phyloP scores from a whole-genome alignment of 2,888 invertebrate species.

The Cyaniris semiargus region DNA sequence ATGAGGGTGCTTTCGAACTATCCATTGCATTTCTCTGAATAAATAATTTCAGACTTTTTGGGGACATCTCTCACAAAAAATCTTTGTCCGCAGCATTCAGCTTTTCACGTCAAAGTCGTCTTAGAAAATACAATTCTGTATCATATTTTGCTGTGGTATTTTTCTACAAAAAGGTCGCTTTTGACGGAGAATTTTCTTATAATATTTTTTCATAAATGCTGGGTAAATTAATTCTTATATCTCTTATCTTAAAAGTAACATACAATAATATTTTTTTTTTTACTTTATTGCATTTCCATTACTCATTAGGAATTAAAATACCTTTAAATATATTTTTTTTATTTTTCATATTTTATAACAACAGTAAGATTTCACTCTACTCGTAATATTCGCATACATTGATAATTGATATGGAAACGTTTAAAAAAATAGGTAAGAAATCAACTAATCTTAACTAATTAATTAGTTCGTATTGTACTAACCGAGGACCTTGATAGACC shows the following conservation, averaged over 20 bases:
- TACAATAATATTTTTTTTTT: background rate
- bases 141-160: background rate
- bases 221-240: background rate
- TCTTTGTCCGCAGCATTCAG: background rate
- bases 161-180: background rate
- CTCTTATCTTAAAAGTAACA: background rate
- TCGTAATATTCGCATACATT: too few relatives aligned
- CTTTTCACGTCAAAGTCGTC: constrained; percentile 9
- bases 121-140: constrained; percentile 14
- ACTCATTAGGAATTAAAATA: too few relatives aligned
- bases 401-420: too few relatives aligned
- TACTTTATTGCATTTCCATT: too few relatives aligned
- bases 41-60: constrained; percentile 24
- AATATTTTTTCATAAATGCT: background rate
- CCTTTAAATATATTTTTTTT: too few relatives aligned
- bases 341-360: too few relatives aligned
- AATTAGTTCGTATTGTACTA: too few relatives aligned
- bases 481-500: too few relatives aligned
- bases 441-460: too few relatives aligned
- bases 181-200: background rate
- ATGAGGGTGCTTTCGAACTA: constrained; percentile 45
- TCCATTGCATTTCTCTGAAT: constrained; percentile 30
- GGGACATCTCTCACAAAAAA: constrained; percentile 10
- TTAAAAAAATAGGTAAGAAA: too few relatives aligned
- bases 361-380: too few relatives aligned